phyloP scores from a whole-genome alignment of 2,888 invertebrate species.

The Drosophila mercatorum region DNA sequence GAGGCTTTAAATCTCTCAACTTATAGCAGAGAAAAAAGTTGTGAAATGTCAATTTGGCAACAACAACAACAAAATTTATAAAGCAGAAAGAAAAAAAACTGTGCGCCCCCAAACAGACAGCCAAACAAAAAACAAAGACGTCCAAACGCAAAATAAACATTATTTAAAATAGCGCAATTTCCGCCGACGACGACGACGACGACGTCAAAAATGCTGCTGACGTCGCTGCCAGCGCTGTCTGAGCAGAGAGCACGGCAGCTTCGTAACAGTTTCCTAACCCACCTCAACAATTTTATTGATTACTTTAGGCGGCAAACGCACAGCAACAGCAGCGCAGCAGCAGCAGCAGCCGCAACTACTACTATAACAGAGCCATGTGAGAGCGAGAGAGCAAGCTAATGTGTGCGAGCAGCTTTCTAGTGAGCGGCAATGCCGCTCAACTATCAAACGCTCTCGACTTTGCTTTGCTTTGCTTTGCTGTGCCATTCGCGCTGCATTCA shows the following conservation, averaged over 20 bases:
- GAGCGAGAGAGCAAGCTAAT: constrained; percentile 53
- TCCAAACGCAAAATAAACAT: constrained; percentile 75
- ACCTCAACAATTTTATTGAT: constrained; percentile 85
- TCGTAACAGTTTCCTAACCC: constrained; percentile 85
- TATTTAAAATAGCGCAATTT: constrained; percentile 82
- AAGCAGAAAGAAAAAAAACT: constrained; percentile 17
- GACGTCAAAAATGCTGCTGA: constrained; percentile 25
- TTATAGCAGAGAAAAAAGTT: constrained; percentile 53
- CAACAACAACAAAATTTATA: constrained; percentile 50
- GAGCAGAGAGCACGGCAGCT: constrained; percentile 59
- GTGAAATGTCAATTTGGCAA: constrained; percentile 80
- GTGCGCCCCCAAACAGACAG: constrained; percentile 45
- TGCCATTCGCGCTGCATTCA: constrained; percentile 51
- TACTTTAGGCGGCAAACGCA: constrained; percentile 79
- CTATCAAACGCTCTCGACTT: constrained; percentile 53
- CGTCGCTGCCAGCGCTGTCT: constrained; percentile 41
- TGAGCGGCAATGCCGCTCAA: constrained; percentile 42
- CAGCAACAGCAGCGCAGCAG: constrained; percentile 38
- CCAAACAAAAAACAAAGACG: constrained; percentile 59
- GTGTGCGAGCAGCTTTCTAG: constrained; percentile 50
- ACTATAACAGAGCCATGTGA: constrained; percentile 46
- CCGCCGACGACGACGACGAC: constrained; percentile 66
- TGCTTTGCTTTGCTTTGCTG: constrained; percentile 42
- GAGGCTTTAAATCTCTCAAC: constrained; percentile 36
- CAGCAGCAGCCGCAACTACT: constrained; percentile 25